Conservation (phyloP, 2,888 invertebrate genomes). For the Lasioglossum marginatum region DNA sequence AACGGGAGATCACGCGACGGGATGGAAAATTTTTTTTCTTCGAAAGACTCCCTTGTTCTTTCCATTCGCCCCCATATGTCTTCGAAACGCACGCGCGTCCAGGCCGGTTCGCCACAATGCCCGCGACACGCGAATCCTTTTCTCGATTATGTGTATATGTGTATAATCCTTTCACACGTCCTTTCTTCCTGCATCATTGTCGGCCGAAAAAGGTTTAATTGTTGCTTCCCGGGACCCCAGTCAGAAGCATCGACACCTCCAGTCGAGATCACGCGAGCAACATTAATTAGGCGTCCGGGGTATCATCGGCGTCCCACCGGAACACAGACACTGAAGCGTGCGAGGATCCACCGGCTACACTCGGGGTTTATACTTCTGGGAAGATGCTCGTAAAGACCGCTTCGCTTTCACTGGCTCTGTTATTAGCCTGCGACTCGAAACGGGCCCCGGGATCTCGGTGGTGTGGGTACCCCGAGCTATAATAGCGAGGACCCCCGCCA, state of each 20-base stretch:
- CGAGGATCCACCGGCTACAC: conserved; percentile 47
- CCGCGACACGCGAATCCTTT: background rate
- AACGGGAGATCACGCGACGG: conserved; percentile 63
- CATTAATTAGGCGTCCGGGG: conserved; percentile 78
- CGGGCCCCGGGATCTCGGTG: conserved; percentile 70
- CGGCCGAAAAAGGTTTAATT: background rate
- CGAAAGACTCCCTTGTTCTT: background rate
- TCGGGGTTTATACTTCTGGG: conserved; percentile 83
- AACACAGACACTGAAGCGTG: conserved; percentile 20
- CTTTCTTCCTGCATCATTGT: conserved; percentile 23
- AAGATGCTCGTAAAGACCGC: conserved; percentile 83
- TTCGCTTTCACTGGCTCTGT: conserved; percentile 81
- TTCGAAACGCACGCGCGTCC: background rate
- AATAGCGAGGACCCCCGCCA: conserved; percentile 76
- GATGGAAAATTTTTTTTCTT: conserved; percentile 7
- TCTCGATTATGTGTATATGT: background rate
- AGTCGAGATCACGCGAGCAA: conserved; percentile 47
- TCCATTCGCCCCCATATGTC: conserved; percentile 17
- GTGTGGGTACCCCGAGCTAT: conserved; percentile 76
- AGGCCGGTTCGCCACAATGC: background rate
- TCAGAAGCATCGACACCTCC: conserved; percentile 9
- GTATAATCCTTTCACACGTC: conserved; percentile 7
- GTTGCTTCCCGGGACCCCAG: background rate
- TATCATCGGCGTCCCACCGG: conserved; percentile 11
- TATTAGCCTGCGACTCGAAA: conserved; percentile 81